Evolutionary conservation across 2,113 vertebrate species (phyloP).

Genomic region (Thunnus thynnus): DNA sequence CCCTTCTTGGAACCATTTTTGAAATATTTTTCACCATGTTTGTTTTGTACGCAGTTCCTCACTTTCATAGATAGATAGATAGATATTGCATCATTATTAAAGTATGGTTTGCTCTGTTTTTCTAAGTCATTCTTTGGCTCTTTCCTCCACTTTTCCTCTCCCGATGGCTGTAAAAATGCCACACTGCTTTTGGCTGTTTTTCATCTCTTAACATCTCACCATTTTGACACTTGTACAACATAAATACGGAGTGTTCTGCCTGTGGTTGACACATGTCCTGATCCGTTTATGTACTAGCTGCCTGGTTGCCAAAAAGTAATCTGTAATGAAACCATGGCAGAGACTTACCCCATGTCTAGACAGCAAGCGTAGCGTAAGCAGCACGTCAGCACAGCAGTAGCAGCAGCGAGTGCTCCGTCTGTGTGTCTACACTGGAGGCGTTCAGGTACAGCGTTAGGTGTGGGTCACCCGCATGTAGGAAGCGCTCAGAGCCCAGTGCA

Average conservation of each 20-base stretch:
- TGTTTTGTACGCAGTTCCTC: not conserved
- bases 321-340: constrained; percentile 7
- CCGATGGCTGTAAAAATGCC: not conserved
- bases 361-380: no score
- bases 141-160: not conserved
- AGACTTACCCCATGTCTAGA: no score
- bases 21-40: not conserved
- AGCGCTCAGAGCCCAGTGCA: no score
- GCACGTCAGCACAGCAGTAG: no score
- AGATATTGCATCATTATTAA: no score
- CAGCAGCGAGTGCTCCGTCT: no score
- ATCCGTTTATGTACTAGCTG: constrained; percentile 13
- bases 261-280: constrained; percentile 5
- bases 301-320: constrained; percentile 12
- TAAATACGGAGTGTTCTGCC: constrained; percentile 12
- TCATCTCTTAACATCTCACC: not conserved
- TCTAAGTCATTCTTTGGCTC: not conserved
- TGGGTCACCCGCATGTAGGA: no score
- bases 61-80: not conserved
- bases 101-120: not conserved
- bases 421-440: no score
- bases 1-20: not conserved
- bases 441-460: no score
- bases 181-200: not conserved
- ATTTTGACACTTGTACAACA: constrained; percentile 4